Base-by-base conservation (phyloP, 2,113 vertebrate species). In the Recurvirostra avosetta region DNA sequence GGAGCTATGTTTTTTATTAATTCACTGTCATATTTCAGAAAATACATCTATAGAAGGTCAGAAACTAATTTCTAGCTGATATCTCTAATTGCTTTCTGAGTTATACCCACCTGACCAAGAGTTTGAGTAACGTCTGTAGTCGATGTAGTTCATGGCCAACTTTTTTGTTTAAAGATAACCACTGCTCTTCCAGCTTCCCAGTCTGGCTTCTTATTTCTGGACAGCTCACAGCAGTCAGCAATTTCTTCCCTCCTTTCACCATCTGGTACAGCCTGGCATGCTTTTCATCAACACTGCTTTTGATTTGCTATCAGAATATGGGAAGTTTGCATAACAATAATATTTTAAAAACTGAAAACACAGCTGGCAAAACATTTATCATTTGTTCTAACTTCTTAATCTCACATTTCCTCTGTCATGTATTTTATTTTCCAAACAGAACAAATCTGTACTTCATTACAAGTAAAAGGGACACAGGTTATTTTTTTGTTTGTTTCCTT, bases 21-120 rank as follows among this genome's bases (percentile, higher is more conserved):
- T 47, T 82, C 45, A 36, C 30, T 41, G 19, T 19, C 15, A 10
- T 45, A 49, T 73, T 68, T 86, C 9, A 59, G 18, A 52, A 78
- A 76, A 90, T 10, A 13, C 2, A 43, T 22, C 11, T 66, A 6
- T 2, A 43, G n/a, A 87, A 59, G 13, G 56, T 41, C 25, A 84
- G 41, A 32, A 29, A 43, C 40, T 59, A 38, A 77, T 73, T 58
- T 75, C 58, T 25, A 76, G 34, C 26, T 38, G 14, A 3, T 40
- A 65, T 16, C 3, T 34, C 10, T 20, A 34, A 15, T 14, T 63
- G 6, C 1, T 62, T 56, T 80, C 30, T 34, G 47, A 81, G 20
- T 65, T 93, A 25, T 5, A 96, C 96, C 72, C 73, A 99, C 99
- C 99, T 99, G 96, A 93, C 84, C 78, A 98, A 97, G 55, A 99